A percentile compares a stretch with the other conserved stretches of the same genome.
Conservation (phyloP, 2,888 invertebrate species). For the Mesorhabditis belari region DNA sequence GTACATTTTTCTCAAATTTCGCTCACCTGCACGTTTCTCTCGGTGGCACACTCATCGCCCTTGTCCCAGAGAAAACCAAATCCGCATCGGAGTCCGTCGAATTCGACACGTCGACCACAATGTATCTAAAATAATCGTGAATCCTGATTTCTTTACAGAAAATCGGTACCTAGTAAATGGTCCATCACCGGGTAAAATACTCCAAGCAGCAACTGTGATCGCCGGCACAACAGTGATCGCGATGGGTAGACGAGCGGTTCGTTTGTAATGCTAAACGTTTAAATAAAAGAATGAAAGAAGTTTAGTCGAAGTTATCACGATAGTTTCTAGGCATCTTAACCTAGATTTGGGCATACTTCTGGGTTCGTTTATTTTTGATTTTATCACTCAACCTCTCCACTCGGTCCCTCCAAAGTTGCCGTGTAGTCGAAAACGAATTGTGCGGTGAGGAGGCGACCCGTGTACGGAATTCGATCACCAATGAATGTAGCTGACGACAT, state of each 20-base stretch:
- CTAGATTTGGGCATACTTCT: too few species aligned
- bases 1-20: too few species aligned
- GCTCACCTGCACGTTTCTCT: slow-evolving; percentile 50
- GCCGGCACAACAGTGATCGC: slow-evolving; percentile 50
- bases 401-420: slow-evolving; percentile 35
- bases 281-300: too few species aligned
- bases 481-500: slow-evolving; percentile 8
- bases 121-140: slow-evolving; percentile 22
- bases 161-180: slow-evolving; percentile 30
- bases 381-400: slow-evolving; percentile 19
- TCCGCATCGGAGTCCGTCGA: slow-evolving; percentile 49
- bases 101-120: slow-evolving; percentile 50
- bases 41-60: slow-evolving; percentile 44
- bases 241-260: slow-evolving; percentile 37
- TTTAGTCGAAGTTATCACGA: too few species aligned
- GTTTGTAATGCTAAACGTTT: slow-evolving; percentile 36
- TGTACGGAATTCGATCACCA: slow-evolving; percentile 51
- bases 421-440: slow-evolving; percentile 43
- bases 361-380: neutral
- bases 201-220: slow-evolving; percentile 50
- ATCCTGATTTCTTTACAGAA: neutral
- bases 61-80: slow-evolving; percentile 36
- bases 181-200: slow-evolving; percentile 43
- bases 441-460: slow-evolving; percentile 43
- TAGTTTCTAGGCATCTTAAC: too few species aligned